phyloP scores from a whole-genome alignment of 2,888 invertebrate genomes.

The Brenthis hecate region DNA sequence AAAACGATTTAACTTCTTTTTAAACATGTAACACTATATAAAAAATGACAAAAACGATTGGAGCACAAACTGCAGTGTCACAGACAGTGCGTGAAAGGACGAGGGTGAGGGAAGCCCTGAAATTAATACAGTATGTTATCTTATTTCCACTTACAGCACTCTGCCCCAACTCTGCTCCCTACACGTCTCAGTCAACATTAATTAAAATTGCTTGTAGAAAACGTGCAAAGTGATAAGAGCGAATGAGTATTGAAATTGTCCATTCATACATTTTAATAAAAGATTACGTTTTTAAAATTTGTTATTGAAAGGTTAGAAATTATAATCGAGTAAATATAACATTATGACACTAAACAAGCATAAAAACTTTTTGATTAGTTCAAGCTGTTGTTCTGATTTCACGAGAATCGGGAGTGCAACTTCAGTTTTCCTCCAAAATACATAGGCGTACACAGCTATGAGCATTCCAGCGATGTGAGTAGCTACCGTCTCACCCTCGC shows the following conservation, averaged over 20 bases:
- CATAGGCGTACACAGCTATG: too few relatives aligned
- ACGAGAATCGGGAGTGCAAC: too few relatives aligned
- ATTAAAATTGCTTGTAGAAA: conserved; percentile 30
- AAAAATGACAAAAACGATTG: conserved; percentile 7
- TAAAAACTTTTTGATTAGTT: too few relatives aligned
- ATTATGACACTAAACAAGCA: too few relatives aligned
- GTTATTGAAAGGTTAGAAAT: too few relatives aligned
- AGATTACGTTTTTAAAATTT: background rate
- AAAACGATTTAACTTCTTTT: too few relatives aligned
- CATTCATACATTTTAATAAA: background rate
- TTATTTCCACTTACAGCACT: conserved; percentile 23
- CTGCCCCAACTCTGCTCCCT: background rate
- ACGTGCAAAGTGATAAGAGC: conserved; percentile 14
- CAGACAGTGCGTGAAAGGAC: conserved; percentile 17
- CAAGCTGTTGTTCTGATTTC: too few relatives aligned
- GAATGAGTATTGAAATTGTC: background rate
- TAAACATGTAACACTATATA: background rate
- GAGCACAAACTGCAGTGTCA: conserved; percentile 3
- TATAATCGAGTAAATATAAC: too few relatives aligned
- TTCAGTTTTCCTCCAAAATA: too few relatives aligned
- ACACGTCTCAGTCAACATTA: conserved; percentile 27
- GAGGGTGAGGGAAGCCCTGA: conserved; percentile 24
- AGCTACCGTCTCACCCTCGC: too few relatives aligned
- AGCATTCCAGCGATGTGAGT: too few relatives aligned
- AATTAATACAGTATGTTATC: conserved; percentile 25